phyloP scores from a whole-genome alignment of 1,140 invertebrate species.

The Globodera rostochiensis region DNA sequence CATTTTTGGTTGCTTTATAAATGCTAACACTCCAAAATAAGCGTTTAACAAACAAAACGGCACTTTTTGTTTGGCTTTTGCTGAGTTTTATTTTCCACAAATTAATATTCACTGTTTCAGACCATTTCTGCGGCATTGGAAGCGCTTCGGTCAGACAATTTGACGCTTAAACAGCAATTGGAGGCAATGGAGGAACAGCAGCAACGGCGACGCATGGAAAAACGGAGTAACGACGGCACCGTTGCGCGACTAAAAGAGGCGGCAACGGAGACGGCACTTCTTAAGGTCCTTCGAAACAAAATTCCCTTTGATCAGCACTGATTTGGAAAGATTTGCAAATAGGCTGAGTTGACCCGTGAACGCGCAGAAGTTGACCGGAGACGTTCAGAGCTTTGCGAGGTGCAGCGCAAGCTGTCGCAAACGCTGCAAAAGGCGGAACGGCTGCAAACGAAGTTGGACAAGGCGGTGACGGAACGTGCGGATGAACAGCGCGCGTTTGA shows the following conservation, averaged over 20 bases:
- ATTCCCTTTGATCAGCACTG: no score
- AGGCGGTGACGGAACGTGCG: background rate
- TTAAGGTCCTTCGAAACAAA: background rate
- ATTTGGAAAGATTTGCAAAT: background rate
- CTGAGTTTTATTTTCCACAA: background rate
- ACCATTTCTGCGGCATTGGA: background rate
- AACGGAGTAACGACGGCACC: background rate
- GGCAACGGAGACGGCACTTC: background rate
- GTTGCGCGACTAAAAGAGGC: background rate
- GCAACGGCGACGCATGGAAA: background rate
- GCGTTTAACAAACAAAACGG: background rate
- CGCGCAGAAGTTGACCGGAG: background rate
- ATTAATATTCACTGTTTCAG: background rate
- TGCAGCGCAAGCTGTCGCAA: background rate
- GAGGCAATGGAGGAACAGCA: background rate
- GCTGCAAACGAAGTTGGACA: background rate
- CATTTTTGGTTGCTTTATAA: no score
- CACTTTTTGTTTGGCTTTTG: background rate
- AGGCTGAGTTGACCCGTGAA: background rate
- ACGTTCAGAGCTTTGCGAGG: background rate
- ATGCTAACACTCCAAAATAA: background rate
- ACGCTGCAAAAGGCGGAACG: background rate
- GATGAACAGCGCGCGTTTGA: background rate
- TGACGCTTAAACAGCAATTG: background rate
- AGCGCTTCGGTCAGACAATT: background rate